phyloP scores from a whole-genome alignment of 2,888 invertebrate genomes.

The Prosapia bicincta region DNA sequence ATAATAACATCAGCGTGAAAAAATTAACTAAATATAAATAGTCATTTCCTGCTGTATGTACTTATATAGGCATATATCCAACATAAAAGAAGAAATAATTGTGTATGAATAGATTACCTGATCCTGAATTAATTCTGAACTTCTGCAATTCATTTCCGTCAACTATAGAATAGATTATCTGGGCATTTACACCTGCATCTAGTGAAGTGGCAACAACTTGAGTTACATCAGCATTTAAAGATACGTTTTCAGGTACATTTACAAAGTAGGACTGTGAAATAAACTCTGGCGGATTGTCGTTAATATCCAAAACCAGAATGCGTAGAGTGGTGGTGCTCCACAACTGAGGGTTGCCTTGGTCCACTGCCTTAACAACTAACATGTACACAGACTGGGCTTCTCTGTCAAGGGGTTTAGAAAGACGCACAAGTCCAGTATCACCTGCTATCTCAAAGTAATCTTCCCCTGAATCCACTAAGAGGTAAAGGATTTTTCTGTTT shows the following conservation, averaged over 20 bases:
- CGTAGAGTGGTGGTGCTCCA: conserved; percentile 65
- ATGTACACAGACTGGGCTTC: conserved; percentile 84
- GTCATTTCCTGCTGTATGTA: no score
- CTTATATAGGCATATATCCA: no score
- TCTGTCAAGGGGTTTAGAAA: conserved; percentile 80
- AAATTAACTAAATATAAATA: no score
- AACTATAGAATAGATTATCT: conserved; percentile 81
- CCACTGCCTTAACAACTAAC: conserved; percentile 76
- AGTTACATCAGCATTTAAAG: conserved; percentile 75
- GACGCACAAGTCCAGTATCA: conserved; percentile 80
- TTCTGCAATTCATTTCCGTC: conserved; percentile 87
- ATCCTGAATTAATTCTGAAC: conserved; percentile 69
- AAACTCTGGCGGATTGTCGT: conserved; percentile 96
- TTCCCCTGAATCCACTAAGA: conserved; percentile 57
- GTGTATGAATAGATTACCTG: conserved; percentile 49
- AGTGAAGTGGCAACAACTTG: conserved; percentile 86
- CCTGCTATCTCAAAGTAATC: conserved; percentile 74
- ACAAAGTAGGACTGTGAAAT: conserved; percentile 70
- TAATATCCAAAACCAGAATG: conserved; percentile 86
- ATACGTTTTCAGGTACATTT: conserved; percentile 70
- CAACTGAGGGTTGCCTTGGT: conserved; percentile 74
- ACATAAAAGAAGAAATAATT: no score
- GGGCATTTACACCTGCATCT: conserved; percentile 91
- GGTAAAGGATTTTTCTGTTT: conserved; percentile 81
- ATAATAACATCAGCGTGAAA: no score